Evolutionary conservation across 2,888 invertebrate genomes (phyloP).

Genomic region (Coremacera marginata): DNA sequence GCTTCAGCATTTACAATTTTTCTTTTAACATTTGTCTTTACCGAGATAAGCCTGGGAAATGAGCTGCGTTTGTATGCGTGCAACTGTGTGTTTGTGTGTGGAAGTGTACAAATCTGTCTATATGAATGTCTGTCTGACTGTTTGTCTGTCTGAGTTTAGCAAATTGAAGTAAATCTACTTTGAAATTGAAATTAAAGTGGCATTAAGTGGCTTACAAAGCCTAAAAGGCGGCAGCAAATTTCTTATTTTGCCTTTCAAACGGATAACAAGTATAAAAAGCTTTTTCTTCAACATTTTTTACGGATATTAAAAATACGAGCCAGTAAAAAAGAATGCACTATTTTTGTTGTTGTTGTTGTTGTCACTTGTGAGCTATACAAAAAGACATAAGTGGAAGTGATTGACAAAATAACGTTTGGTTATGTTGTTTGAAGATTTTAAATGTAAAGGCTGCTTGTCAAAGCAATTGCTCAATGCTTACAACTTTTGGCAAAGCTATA

Average conservation of each 20-base stretch:
- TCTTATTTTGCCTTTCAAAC: not conserved
- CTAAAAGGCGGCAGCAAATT: slow-evolving; percentile 20
- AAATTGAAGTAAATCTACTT: slow-evolving; percentile 35
- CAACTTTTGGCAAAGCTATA: too few relatives aligned
- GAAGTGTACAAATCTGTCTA: not conserved
- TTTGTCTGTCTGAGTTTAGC: slow-evolving; percentile 32
- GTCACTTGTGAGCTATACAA: too few relatives aligned
- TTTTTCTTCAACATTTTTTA: too few relatives aligned
- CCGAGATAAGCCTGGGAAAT: slow-evolving; percentile 24
- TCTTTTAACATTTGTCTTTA: slow-evolving; percentile 43
- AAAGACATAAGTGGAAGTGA: too few relatives aligned
- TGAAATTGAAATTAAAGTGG: slow-evolving; percentile 38
- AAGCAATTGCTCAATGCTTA: too few relatives aligned
- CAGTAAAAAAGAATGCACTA: too few relatives aligned
- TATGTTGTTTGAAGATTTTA: too few relatives aligned
- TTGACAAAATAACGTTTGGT: too few relatives aligned
- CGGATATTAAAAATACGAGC: too few relatives aligned
- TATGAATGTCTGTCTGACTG: slow-evolving; percentile 1
- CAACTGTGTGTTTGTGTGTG: not conserved
- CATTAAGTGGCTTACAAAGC: slow-evolving; percentile 29
- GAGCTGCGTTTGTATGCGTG: slow-evolving; percentile 27
- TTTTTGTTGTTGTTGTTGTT: too few relatives aligned
- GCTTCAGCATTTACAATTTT: slow-evolving; percentile 31
- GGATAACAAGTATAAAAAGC: not conserved
- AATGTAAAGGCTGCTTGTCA: too few relatives aligned